These are phyloP conservation scores for Terrapene triunguis DNA, from an alignment of 2,113 vertebrate species.

Conservation along the genomic window DNA sequence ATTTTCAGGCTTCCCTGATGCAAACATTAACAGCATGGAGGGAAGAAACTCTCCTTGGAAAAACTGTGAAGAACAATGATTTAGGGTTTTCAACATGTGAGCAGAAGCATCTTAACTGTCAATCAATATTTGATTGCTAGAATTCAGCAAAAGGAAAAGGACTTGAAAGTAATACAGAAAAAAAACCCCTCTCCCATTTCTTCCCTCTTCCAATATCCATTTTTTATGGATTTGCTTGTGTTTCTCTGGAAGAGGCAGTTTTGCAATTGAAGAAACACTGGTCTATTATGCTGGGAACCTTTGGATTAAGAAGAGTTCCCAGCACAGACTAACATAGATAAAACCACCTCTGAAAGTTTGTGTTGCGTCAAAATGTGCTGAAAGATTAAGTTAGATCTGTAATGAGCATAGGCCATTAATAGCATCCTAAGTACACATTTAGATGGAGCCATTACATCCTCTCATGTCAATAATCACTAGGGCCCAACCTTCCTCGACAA, in stretches of 20 bases:
- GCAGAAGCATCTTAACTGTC: neutral
- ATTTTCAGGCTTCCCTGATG: rapidly evolving
- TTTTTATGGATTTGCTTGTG: neutral
- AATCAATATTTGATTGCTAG: neutral
- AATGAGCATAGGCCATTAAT: neutral
- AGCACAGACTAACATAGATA: constrained; percentile 59
- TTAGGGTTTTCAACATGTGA: neutral
- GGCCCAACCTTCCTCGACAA: neutral
- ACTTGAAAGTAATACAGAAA: neutral
- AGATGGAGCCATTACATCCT: neutral
- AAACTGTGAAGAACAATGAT: neutral
- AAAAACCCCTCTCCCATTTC: neutral
- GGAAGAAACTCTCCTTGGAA: neutral
- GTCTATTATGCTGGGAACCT: constrained; percentile 10
- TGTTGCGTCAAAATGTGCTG: neutral
- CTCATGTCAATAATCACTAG: neutral
- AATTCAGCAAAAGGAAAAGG: neutral
- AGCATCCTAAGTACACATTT: neutral
- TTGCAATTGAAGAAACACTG: neutral
- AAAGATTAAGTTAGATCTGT: neutral
- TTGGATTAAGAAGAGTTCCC: constrained; percentile 27
- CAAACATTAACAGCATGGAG: rapidly evolving
- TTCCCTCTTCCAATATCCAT: neutral
- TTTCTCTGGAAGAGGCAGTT: neutral
- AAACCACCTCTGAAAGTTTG: constrained; percentile 11